Evolutionary conservation across 2,113 vertebrate species (phyloP), one percentile per base, ranked within the genome.

Genomic region (Crotalus tigris): DNA sequence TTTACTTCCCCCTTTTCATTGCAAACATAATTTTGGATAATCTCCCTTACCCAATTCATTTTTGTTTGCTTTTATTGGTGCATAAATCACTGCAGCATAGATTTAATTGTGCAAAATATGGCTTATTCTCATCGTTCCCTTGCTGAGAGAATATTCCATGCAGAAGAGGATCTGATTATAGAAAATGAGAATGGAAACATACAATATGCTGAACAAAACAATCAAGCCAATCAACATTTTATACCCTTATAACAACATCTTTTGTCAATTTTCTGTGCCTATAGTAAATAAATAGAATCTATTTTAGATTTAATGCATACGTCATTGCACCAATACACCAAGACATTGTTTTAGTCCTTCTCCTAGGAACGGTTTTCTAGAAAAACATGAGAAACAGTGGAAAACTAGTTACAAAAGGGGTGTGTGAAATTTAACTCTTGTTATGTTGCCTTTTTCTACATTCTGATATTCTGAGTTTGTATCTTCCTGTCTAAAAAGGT

Each of bases 41-140:
- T 93, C 93, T 95, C 88, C 75, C 69, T 92, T 69, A 39, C 94
- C 94, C 96, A 94, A 86, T 96, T 95, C 92, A 75, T 69, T 91
- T 95, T 93, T 96, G 61, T 95, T 94, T 93, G 87, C 81, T 95
- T 97, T 96, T 94, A 92, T 92, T 59, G 93, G 92, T 92, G 93
- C 57, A 87, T 92, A 94, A 96, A 92, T 96, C 93, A 92, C 94
- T 93, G 59, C 17, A 90, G 88, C 85, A 46, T 44, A 15, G 92
- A 94, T 91, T 55, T 89, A 85, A 90, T 94, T 89, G 87, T 46
- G 89, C 4, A 51, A 54, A 29, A 51, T 92, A 87, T 57, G 13
- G 46, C 69, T 89, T n/a, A 23, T 21, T 81, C 1, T 26, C 4
- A 46, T 53, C 5, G 11, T 51, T n/a, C 88, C 94, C 33, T 39